Percentiles rank a stretch among this genome's conserved stretches.
Evolutionary conservation across 2,888 invertebrate species (phyloP).

Genomic region (Tiphia femorata): DNA sequence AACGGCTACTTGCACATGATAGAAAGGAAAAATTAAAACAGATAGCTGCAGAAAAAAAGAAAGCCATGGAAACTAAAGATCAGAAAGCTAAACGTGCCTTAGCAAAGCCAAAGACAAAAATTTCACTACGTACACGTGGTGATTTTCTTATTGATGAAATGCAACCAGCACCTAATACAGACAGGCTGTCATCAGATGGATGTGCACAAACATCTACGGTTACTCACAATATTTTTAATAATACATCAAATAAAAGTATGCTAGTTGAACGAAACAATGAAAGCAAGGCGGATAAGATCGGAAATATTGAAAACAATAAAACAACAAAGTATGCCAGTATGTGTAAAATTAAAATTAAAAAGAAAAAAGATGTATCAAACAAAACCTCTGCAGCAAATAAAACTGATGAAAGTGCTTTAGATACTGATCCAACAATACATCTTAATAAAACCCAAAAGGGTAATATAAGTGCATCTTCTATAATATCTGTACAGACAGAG

Average conservation of each 20-base stretch:
- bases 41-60: conserved; percentile 66
- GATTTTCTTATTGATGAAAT: conserved; percentile 69
- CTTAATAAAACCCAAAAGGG: background rate
- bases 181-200: conserved; percentile 2
- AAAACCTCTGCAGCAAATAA: background rate
- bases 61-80: conserved; percentile 52
- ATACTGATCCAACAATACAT: background rate
- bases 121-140: conserved; percentile 72
- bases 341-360: no score
- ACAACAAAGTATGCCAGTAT: background rate
- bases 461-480: background rate
- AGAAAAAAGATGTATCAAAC: no score
- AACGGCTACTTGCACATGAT: conserved; percentile 62
- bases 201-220: background rate
- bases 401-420: no score
- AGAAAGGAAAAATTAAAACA: conserved; percentile 71
- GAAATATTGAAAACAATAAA: background rate
- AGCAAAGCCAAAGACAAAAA: conserved; percentile 66
- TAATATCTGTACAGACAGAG: conserved; percentile 13
- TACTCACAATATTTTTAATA: no score
- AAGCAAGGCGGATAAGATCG: background rate
- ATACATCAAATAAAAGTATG: background rate
- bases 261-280: background rate
- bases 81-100: conserved; percentile 28
- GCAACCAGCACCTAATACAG: background rate